A percentile compares a stretch with the other conserved stretches of the same genome.
Conservation (phyloP, 2,113 vertebrate genomes). For the Nesogale talazaci region DNA sequence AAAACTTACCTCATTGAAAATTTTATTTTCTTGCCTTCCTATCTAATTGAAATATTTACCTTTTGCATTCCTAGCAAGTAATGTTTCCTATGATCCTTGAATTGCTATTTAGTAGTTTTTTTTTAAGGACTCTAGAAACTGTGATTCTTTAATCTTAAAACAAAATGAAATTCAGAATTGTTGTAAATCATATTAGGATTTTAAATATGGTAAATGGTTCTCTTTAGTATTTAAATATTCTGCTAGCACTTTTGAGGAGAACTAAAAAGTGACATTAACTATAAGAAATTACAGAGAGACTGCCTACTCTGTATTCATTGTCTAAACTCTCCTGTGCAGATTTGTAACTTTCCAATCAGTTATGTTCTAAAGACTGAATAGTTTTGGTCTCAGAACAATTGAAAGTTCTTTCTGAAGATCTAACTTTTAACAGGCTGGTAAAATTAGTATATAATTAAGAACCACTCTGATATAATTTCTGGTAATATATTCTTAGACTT, state of each 20-base stretch:
- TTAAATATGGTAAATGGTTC: constrained; percentile 6
- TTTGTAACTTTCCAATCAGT: constrained; percentile 43
- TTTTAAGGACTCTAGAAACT: background rate
- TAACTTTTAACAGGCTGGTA: background rate
- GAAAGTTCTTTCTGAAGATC: constrained; percentile 33
- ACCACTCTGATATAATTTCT: background rate
- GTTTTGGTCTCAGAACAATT: constrained; percentile 49
- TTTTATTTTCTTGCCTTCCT: background rate
- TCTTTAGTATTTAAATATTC: constrained; percentile 36
- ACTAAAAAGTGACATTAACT: constrained; percentile 58
- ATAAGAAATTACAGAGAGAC: constrained; percentile 53
- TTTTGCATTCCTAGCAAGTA: background rate
- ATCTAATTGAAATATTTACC: constrained; percentile 11
- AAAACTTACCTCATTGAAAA: background rate
- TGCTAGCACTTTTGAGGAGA: background rate
- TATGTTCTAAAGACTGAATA: constrained; percentile 6
- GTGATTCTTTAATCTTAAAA: constrained; percentile 26
- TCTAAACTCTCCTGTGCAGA: constrained; percentile 28
- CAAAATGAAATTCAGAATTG: constrained; percentile 30
- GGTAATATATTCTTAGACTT: background rate
- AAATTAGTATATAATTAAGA: constrained; percentile 37
- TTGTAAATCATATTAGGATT: constrained; percentile 23
- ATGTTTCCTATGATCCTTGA: background rate
- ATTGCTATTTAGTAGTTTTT: background rate
- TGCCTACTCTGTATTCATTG: constrained; percentile 25